Evolutionary conservation across 2,113 vertebrate genomes (phyloP), one percentile per base, ranked within the genome.

Genomic region (Ciconia boyciana): DNA sequence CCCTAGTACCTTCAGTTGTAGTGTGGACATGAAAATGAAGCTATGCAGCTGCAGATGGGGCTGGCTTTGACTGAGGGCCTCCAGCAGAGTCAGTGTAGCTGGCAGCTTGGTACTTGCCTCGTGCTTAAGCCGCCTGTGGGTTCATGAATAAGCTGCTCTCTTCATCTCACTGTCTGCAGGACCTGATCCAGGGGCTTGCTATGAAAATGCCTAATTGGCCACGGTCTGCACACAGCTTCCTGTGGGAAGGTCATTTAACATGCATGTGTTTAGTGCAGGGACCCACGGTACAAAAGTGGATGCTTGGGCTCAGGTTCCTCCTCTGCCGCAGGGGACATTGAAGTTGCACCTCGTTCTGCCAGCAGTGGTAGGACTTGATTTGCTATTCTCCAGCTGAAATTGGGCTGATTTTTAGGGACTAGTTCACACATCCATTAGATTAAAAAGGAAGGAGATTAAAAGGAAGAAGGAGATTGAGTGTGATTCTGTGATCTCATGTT

Each of bases 331-430:
- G 34, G 31, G 20, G 18, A 46, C 8, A 10, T 2, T 5, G n/a
- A 58, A 5, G 1, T 17, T 43, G 16, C 39, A 41, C 24, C 32
- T 83, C 0, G 0, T 89, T 87, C 57, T 66, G 46, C 66, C 3
- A 3, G 58, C 41, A 66, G 36, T 17, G 15, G 22, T 36, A 55
- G 20, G 52, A 55, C 52, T 20, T 61, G 76, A 22, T 32, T 54
- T 77, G 21, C 36, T 66, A 28, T 66, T 80, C 29, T 86, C 5
- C 39, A 69, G 22, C 11, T 74, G 54, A 77, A 94, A 66, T 3
- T 55, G 13, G 17, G 15, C 43, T 55, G 51, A 32, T 39, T 83
- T 91, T 89, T 70, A 78, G 43, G 28, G 46, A 58, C 19, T 51
- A 24, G 36, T 55, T 94, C 19, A 78, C 39, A 62, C 62, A 75